Percentiles rank a stretch among this genome's conserved stretches.
phyloP scores from a whole-genome alignment of 53 echinoderm and acorn worm species.

The Echinarachnius parma region DNA sequence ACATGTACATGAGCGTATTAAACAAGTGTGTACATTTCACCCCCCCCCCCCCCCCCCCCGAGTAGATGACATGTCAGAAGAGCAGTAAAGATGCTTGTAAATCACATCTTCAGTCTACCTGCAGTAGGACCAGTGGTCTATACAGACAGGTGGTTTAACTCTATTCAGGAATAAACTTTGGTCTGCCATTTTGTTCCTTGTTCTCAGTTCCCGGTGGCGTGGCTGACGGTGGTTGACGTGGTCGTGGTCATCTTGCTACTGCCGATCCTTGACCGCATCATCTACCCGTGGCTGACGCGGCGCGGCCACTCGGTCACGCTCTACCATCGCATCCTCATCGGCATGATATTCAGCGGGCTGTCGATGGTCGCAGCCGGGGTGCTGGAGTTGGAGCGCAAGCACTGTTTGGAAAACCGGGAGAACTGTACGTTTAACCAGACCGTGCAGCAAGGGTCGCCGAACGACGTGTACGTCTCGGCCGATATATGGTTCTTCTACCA shows the following conservation, averaged over 20 bases:
- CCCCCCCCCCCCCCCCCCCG: too few species aligned
- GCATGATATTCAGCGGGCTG: slow-evolving; percentile 83
- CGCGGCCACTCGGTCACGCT: slow-evolving; percentile 68
- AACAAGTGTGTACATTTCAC: too few species aligned
- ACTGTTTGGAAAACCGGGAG: neutral
- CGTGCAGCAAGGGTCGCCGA: slow-evolving; percentile 9
- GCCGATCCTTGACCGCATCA: slow-evolving; percentile 75
- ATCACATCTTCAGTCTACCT: too few species aligned
- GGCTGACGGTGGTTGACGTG: slow-evolving; percentile 76
- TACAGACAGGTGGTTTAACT: too few species aligned
- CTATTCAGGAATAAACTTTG: too few species aligned
- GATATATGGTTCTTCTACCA: slow-evolving; percentile 77
- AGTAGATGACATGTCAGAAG: too few species aligned
- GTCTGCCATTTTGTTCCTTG: too few species aligned
- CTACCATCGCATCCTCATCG: slow-evolving; percentile 70
- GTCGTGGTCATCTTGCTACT: slow-evolving; percentile 70
- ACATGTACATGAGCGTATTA: too few species aligned
- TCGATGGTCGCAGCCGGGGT: slow-evolving; percentile 69
- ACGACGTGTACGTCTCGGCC: slow-evolving; percentile 52
- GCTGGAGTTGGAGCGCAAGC: slow-evolving; percentile 58
- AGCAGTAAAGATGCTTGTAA: too few species aligned
- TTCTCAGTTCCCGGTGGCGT: slow-evolving; percentile 83
- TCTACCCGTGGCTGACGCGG: slow-evolving; percentile 75
- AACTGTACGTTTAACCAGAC: slow-evolving; percentile 36
- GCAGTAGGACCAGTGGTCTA: too few species aligned